Base-by-base conservation (phyloP, 2,888 invertebrate genomes). In the Stramonita haemastoma region DNA sequence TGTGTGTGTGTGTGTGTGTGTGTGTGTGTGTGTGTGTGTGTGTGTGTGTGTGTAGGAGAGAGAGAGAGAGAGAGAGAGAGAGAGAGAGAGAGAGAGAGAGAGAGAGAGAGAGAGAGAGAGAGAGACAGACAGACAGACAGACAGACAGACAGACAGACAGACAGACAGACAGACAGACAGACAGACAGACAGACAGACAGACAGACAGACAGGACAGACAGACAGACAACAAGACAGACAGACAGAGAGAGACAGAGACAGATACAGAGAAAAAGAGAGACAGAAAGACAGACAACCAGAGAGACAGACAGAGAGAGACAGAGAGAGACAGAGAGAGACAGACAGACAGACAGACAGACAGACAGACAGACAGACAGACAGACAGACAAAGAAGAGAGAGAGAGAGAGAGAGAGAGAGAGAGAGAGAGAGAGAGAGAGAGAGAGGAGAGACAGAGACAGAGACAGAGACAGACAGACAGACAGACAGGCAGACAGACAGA, bases 351-450 rank as follows among this genome's bases (percentile, higher is more conserved):
- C 19, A 77, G 29, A 77, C 19, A 77, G 77, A 77, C 19, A 77
- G 17, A 77, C 19, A 77, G 2, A 77, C 2, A 77, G 17, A 77
- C 19, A 77, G 17, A 77, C 19, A 77, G 17, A 77, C 2, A 77
- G 2, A 77, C 19, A 77, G 17, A 77, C 6, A 13, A 73, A 73
- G 19, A 73, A 73, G 46, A 46, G 46, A 13, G n/a, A 13, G 26
- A 77, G 77, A 77, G 77, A 77, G 77, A 77, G 29, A 77, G 77
- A 77, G 77, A 77, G 77, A 77, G 17, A 77, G 77, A 77, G 2
- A 77, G 29, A 77, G 17, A 77, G 77, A 77, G 17, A 77, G 77
- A 77, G 17, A 77, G 29, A 77, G 2, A 77, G 77, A 77, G 17
- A 77, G 77, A 77, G 17, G 77, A 77, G 77, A 77, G 77, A 77